Evolutionary conservation across 2,888 invertebrate genomes (phyloP).

Genomic region (Latrodectus hesperus): DNA sequence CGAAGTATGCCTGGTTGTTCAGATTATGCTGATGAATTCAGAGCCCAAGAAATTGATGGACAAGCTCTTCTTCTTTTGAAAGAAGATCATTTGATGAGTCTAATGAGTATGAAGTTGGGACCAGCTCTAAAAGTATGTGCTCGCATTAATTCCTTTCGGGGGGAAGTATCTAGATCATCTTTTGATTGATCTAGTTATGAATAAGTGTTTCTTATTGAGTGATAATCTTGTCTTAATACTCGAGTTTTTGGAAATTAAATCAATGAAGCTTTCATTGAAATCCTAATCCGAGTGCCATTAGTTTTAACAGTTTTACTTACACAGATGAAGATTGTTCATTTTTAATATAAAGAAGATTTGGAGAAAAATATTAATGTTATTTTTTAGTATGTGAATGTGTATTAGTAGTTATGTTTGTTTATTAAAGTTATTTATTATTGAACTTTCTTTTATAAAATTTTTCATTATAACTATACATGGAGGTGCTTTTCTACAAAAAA

Average conservation of each 20-base stretch:
- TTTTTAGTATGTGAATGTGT: neutral
- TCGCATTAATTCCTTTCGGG: constrained; percentile 79
- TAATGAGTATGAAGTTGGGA: constrained; percentile 95
- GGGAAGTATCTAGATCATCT: constrained; percentile 48
- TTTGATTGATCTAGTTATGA: neutral
- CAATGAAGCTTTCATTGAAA: neutral
- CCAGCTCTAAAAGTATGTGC: constrained; percentile 97
- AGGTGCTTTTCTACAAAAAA: too few relatives aligned
- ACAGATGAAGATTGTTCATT: neutral
- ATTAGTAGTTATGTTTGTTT: too few relatives aligned
- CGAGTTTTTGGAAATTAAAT: neutral
- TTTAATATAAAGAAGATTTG: neutral
- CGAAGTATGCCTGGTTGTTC: constrained; percentile 90
- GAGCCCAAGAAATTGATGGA: constrained; percentile 96
- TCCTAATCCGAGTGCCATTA: constrained; percentile 3
- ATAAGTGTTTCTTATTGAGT: neutral
- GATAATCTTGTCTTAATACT: neutral
- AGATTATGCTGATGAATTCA: constrained; percentile 95
- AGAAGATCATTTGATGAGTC: constrained; percentile 94
- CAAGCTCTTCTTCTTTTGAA: constrained; percentile 93
- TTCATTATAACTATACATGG: too few relatives aligned
- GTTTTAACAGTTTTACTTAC: neutral
- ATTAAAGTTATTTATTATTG: too few relatives aligned
- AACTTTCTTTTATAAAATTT: too few relatives aligned
- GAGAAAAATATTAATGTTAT: neutral